Percentiles rank a stretch among this genome's conserved stretches.
Evolutionary conservation across 1,140 invertebrate genomes (phyloP).

Genomic region (Ceratina japonica): DNA sequence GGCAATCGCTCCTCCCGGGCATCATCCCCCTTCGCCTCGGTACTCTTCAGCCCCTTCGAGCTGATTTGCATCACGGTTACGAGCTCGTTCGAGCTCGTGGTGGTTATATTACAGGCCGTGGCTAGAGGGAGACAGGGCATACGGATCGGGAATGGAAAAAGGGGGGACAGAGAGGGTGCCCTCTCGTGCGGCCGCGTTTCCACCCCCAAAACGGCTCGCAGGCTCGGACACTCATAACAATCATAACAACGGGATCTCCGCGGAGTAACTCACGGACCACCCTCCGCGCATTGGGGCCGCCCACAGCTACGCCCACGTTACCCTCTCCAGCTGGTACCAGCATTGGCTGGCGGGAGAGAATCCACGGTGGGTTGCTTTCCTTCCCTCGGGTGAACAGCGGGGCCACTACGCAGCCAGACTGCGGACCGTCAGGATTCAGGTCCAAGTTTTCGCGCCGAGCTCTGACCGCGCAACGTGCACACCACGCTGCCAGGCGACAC

Average conservation of each 20-base stretch:
- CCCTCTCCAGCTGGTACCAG: conserved; percentile 51
- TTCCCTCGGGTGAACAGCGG: conserved; percentile 61
- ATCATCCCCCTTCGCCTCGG: conserved; percentile 50
- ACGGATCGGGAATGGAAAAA: conserved; percentile 48
- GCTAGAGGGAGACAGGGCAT: conserved; percentile 41
- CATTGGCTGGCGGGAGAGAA: conserved; percentile 54
- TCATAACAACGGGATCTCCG: conserved; percentile 77
- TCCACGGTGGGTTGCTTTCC: conserved; percentile 59
- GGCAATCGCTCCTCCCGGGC: conserved; percentile 58
- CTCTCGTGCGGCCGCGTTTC: conserved; percentile 63
- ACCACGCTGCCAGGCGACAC: conserved; percentile 64
- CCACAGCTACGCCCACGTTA: conserved; percentile 70
- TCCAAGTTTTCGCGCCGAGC: conserved; percentile 66
- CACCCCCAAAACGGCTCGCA: conserved; percentile 67
- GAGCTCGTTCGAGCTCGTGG: conserved; percentile 71
- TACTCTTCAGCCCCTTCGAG: conserved; percentile 63
- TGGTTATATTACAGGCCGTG: conserved; percentile 72
- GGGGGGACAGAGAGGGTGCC: conserved; percentile 44
- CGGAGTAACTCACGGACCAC: conserved; percentile 76
- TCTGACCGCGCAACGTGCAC: conserved; percentile 70
- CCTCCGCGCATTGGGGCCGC: conserved; percentile 77
- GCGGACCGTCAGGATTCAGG: conserved; percentile 76
- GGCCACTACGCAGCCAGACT: conserved; percentile 79
- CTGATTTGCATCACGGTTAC: conserved; percentile 77
- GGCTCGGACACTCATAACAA: conserved; percentile 78